Conservation (phyloP, 53 echinoderm and acorn worm genomes). For the Patiria pectinifera region DNA sequence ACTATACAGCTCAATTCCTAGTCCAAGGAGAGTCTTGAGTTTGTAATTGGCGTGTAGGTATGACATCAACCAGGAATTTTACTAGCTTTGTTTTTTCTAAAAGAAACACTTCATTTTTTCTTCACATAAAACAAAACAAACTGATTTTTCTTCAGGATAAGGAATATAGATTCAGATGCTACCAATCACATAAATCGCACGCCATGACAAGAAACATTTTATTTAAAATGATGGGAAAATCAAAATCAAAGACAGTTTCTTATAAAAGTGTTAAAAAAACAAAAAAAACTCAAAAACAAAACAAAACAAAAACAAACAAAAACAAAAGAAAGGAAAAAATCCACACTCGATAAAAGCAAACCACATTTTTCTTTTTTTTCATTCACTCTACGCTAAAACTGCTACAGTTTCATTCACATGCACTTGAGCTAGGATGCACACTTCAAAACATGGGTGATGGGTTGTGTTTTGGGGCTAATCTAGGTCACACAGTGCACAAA, state of each 20-base stretch:
- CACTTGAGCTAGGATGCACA: slow-evolving; percentile 34
- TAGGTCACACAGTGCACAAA: neutral
- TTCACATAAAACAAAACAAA: too few species aligned
- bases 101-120: too few species aligned
- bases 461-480: neutral
- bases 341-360: slow-evolving; percentile 5
- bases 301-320: neutral
- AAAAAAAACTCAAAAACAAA: neutral
- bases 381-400: neutral
- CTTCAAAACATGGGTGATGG: neutral
- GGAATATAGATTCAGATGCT: too few species aligned
- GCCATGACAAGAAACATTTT: too few species aligned
- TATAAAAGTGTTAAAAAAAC: neutral
- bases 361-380: slow-evolving; percentile 16
- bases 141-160: too few species aligned
- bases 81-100: too few species aligned
- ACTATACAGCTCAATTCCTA: too few species aligned
- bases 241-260: too few species aligned
- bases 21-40: neutral
- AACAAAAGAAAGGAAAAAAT: slow-evolving; percentile 11
- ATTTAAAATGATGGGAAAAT: too few species aligned
- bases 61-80: too few species aligned
- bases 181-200: too few species aligned
- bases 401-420: slow-evolving; percentile 51
- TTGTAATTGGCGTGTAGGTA: too few species aligned